These are phyloP conservation scores for Antedon bifida DNA, from an alignment of 35 echinoderm and acorn worm species.

Conservation along the genomic window DNA sequence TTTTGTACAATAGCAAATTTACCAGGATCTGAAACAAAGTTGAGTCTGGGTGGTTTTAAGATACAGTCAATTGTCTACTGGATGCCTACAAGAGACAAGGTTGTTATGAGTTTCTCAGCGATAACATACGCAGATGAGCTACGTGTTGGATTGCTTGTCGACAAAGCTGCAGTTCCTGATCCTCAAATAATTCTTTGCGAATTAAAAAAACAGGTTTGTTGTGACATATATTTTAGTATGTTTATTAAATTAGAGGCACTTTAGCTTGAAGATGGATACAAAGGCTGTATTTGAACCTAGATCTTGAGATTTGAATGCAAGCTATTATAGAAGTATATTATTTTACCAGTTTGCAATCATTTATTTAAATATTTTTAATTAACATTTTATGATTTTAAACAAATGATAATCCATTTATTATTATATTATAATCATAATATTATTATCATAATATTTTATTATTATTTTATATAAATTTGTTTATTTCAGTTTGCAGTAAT, in stretches of 20 bases:
- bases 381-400: too few species aligned
- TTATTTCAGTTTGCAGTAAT: slow-evolving; percentile 19
- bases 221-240: background rate
- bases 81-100: slow-evolving; percentile 29
- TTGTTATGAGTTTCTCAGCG: slow-evolving; percentile 30
- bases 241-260: too few species aligned
- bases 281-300: background rate
- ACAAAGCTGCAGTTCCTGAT: slow-evolving; percentile 23
- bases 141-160: slow-evolving; percentile 18
- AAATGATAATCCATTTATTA: too few species aligned
- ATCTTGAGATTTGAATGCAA: too few species aligned
- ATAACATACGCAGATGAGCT: slow-evolving; percentile 39
- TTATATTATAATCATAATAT: too few species aligned
- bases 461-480: background rate
- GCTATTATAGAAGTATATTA: too few species aligned
- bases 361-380: too few species aligned
- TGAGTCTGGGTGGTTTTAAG: slow-evolving; percentile 13
- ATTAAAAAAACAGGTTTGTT: slow-evolving; percentile 12
- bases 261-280: too few species aligned
- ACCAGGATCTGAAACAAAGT: slow-evolving; percentile 4
- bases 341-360: too few species aligned
- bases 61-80: slow-evolving; percentile 22
- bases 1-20: slow-evolving; percentile 33
- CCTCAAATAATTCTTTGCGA: slow-evolving; percentile 21
- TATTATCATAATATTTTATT: background rate